A percentile compares a stretch with the other conserved stretches of the same genome.
Evolutionary conservation across 2,888 invertebrate species (phyloP).

Genomic region (Thyatira batis): DNA sequence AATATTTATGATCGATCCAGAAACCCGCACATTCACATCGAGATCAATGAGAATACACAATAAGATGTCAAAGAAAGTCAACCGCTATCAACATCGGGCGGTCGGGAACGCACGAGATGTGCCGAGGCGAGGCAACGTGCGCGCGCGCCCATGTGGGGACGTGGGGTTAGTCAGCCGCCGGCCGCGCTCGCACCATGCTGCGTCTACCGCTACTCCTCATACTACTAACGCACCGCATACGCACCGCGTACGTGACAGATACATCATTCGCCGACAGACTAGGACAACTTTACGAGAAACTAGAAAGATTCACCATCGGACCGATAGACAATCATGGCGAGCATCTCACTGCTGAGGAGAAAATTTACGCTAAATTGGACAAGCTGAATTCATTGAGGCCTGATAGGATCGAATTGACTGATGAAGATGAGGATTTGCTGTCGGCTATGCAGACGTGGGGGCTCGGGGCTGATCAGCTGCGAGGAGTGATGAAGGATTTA

Average conservation of each 20-base stretch:
- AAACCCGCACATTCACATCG: too few relatives aligned
- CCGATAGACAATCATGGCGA: conserved; percentile 17
- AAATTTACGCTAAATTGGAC: conserved; percentile 61
- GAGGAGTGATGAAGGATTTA: conserved; percentile 58
- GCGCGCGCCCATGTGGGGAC: conserved; percentile 35
- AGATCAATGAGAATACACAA: not conserved
- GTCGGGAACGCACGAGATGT: not conserved
- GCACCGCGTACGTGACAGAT: conserved; percentile 60
- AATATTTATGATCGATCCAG: too few relatives aligned
- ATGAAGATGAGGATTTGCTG: conserved; percentile 66
- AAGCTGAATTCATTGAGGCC: conserved; percentile 54
- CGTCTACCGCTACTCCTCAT: conserved; percentile 49
- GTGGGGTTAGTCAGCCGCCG: conserved; percentile 43
- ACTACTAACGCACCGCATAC: conserved; percentile 50
- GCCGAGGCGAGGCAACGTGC: conserved; percentile 22
- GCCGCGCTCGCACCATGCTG: conserved; percentile 62
- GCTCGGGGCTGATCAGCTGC: conserved; percentile 59
- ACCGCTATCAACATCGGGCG: not conserved
- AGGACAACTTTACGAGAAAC: conserved; percentile 60
- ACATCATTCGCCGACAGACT: conserved; percentile 55
- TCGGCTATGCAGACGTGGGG: conserved; percentile 64
- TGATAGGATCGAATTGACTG: conserved; percentile 46
- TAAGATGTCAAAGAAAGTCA: not conserved
- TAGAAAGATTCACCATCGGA: conserved; percentile 55
- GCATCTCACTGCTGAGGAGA: conserved; percentile 33